Evolutionary conservation across 2,113 vertebrate genomes (phyloP), one percentile per base, ranked within the genome.

Genomic region (Trematomus loennbergii): DNA sequence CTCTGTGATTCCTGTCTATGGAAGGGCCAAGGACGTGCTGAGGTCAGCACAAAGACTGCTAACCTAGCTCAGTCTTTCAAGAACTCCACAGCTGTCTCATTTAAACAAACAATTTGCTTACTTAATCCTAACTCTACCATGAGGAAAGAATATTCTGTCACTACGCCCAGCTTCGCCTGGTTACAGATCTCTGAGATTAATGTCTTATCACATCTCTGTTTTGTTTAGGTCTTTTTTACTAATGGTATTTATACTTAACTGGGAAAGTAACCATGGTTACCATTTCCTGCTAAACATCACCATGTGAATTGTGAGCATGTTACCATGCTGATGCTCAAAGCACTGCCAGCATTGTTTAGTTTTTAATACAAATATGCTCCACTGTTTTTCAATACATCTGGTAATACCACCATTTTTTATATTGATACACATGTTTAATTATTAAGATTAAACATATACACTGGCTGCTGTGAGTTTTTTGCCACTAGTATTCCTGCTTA

Each of bases 31-130:
- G 57, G 50, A 52, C 6, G 3, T 43, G 40, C 15, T 65, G 18
- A 50, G 60, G 52, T 64, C 36, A 18, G 45, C 66, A 61, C 25
- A 72, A 53, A 53, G n/a, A 73, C 16, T 66, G 18, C 49, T 53
- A 29, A 2, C 11, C 3, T 16, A 57, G 63, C 43, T 62, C 10
- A 53, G n/a, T 22, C 60, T 40, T 63, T 46, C 15, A 50, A 7
- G 5, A 67, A 55, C 20, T 55, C 49, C 2, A 15, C 11, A 54
- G n/a, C 17, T 18, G 18, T 75, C 57, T 40, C 7, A 55, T 55
- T 59, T 36, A 46, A 46, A 2, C 45, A 43, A 60, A 25, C 29
- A 29, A 29, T 29, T 0, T 9, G 3, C 12, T 20, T 46, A 29
- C 45, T 57, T 9, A 2, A 20, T 2, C 20, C 17, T 8, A 22